Base-by-base conservation (phyloP, 2,113 vertebrate genomes). In the Tachycineta bicolor region DNA sequence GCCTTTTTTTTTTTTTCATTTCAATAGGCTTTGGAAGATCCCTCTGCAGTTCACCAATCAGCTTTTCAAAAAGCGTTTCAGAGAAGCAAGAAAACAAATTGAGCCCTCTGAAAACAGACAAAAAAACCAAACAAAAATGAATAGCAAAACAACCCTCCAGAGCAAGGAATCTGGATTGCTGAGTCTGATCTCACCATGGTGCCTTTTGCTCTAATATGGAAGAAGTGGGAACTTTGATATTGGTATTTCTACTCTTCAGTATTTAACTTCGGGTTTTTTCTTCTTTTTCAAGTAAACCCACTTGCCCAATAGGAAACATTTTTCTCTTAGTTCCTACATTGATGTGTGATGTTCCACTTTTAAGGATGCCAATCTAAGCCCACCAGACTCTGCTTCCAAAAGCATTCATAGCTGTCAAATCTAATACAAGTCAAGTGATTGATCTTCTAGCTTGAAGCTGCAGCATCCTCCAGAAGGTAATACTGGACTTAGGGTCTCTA, bases 381-480 rank as follows among this genome's bases (percentile, higher is more conserved):
- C 83, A 79, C 19, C 78, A 85, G 67, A 55, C 31, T 63, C 43
- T 59, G n/a, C 39, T 67, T 64, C 77, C 85, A 73, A 70, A 86
- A 92, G 63, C 56, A 90, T 71, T 90, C 77, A 89, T 46, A 89
- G 60, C 56, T 92, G 80, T 81, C 86, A 95, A 92, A 83, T 76
- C 60, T 69, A 94, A 91, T 81, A 46, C 34, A 92, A 94, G 39
- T 56, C 52, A 65, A 86, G 41, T 70, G 88, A 86, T 22, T 83
- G 85, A 93, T 94, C 59, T 94, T 58, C n/a, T 39, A 56, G 65
- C 76, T 56, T 87, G 64, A 73, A 94, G 90, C 68, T 94, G 94
- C 85, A 83, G 39, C 80, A 67, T 89, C 39, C 68, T 81, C 62
- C 53, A 77, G 64, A 76, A 90, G 84, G 63, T 78, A 67, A 87